Conservation (phyloP, 2,113 vertebrate genomes). For the Cygnus buccinator region DNA sequence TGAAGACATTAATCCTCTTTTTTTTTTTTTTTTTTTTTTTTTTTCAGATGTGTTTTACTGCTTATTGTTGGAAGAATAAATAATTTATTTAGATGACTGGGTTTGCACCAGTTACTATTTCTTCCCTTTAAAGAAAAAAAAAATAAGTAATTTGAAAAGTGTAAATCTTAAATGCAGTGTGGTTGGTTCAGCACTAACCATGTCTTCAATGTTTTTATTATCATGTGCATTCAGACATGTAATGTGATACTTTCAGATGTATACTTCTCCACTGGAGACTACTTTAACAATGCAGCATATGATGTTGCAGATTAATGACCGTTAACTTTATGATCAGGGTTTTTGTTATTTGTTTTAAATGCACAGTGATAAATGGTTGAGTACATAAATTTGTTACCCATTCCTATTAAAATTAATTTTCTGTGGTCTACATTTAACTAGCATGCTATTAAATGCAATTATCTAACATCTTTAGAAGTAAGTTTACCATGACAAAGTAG, state of each 20-base stretch:
- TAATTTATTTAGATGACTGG: not conserved
- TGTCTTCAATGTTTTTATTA: not conserved
- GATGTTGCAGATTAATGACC: not conserved
- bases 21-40: not conserved
- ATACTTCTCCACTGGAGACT: not conserved
- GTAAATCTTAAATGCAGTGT: not conserved
- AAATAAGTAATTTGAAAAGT: not conserved
- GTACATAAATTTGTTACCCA: accelerated
- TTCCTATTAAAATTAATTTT: not conserved
- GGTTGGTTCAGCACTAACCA: not conserved
- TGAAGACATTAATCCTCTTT: not conserved
- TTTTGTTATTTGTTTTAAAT: not conserved
- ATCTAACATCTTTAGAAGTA: not conserved
- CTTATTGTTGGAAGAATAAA: not conserved
- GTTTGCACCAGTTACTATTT: not conserved
- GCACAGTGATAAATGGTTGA: not conserved
- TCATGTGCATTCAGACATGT: not conserved
- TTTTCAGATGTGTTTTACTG: not conserved
- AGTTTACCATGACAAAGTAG: not conserved
- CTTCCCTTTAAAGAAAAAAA: not conserved
- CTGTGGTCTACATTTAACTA: not conserved
- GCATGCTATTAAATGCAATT: not conserved
- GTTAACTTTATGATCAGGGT: not conserved
- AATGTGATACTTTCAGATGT: not conserved
- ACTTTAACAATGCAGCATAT: not conserved